Evolutionary conservation across 2,797 vertebrate species (phyloP), one percentile per base, ranked within the genome.

Genomic region (Brotula barbata): DNA sequence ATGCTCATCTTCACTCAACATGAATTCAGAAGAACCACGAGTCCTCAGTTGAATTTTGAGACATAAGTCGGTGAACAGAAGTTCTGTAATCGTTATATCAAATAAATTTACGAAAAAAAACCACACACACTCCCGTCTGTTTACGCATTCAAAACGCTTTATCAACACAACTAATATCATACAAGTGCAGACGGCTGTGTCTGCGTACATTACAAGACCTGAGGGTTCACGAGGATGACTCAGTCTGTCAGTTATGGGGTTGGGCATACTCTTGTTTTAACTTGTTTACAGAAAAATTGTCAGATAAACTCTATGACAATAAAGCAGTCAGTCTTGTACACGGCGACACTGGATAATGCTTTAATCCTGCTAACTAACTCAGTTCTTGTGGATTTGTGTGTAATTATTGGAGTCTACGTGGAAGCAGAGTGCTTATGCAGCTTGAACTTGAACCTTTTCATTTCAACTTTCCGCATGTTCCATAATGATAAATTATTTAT

Each of bases 391-490:
- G 7, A 28, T 28, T 28, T 28, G 25, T 28, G 7, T 28, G 4
- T 28, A n/a, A 52, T 62, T 43, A 28, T 78, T 68, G 58, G 17
- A 58, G 62, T 64, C 61, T 33, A 58, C 52, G 75, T 54, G 76
- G 50, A 78, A 78, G 66, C 69, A 53, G 84, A 74, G 69, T 80
- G 84, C 80, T 70, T 43, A 48, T 71, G 62, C 76, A 80, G 77
- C 72, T 57, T 83, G 77, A 75, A 79, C 80, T 81, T 73, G 78
- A 71, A 80, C 82, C 84, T 70, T 83, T 80, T 78, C 78, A 73
- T 77, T 84, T 81, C 71, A 85, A 89, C 78, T 84, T 87, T 82
- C 73, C 78, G 75, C 78, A 7, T 83, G 75, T 75, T 80, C 79
- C 82, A 78, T 58, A 41, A 80, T 28, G 49, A 65, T 89, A 64